A percentile compares a stretch with the other conserved stretches of the same genome.
phyloP scores from a whole-genome alignment of 2,113 vertebrate genomes.

The Pandion haliaetus region DNA sequence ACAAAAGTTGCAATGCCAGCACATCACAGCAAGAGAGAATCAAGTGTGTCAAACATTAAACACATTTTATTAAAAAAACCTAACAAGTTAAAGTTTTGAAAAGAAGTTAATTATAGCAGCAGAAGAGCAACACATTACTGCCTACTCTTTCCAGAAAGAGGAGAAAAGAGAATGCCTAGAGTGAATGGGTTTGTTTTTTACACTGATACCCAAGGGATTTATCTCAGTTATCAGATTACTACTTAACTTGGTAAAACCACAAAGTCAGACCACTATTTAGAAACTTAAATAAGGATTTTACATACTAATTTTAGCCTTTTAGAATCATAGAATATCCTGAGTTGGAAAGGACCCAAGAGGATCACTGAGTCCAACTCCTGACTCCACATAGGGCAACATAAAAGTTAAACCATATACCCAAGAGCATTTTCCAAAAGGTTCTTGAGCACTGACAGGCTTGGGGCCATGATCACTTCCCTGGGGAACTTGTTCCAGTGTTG shows the following conservation, averaged over 20 bases:
- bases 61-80: background rate
- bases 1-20: background rate
- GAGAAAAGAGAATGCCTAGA: background rate
- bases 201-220: background rate
- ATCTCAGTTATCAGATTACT: background rate
- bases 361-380: background rate
- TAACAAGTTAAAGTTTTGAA: background rate
- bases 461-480: background rate
- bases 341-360: background rate
- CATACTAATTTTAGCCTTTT: background rate
- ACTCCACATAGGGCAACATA: background rate
- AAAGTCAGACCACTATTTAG: background rate
- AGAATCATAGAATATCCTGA: background rate
- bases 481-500: background rate
- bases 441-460: background rate
- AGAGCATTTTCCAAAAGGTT: rapidly evolving
- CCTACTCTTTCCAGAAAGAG: background rate
- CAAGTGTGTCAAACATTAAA: background rate
- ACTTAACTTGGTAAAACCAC: background rate
- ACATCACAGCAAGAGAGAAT: background rate
- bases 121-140: background rate
- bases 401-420: background rate
- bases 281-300: background rate
- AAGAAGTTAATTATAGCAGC: background rate
- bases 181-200: background rate